Evolutionary conservation across 1,140 invertebrate species (phyloP).

Genomic region (Drosophila persimilis): DNA sequence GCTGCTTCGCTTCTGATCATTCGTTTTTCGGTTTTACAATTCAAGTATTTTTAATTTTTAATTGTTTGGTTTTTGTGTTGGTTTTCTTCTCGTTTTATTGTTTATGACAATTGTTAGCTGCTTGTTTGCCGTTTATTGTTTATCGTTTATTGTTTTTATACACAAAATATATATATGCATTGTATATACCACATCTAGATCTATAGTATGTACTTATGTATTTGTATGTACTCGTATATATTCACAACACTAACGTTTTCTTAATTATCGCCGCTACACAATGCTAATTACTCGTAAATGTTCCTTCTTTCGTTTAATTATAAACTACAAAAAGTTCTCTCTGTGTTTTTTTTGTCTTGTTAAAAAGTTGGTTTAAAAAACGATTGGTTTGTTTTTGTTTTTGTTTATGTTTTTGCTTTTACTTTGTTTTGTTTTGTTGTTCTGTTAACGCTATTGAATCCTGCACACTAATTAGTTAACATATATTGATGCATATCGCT

Average conservation of each 20-base stretch:
- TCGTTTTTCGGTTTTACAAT: slow-evolving; percentile 8
- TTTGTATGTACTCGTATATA: slow-evolving; percentile 59
- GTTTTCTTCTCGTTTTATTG: slow-evolving; percentile 18
- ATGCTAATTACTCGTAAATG: slow-evolving; percentile 39
- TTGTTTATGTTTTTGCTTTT: slow-evolving; percentile 43
- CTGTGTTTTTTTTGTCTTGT: slow-evolving; percentile 15
- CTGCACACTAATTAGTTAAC: slow-evolving; percentile 70
- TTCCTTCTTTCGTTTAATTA: not conserved
- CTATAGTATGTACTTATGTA: slow-evolving; percentile 32
- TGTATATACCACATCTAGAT: slow-evolving; percentile 34
- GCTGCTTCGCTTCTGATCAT: slow-evolving; percentile 12
- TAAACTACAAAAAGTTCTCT: slow-evolving; percentile 44
- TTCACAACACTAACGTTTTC: slow-evolving; percentile 79
- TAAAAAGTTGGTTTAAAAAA: slow-evolving; percentile 49
- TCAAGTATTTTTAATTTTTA: slow-evolving; percentile 3
- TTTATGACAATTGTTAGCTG: slow-evolving; percentile 45
- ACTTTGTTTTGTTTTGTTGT: slow-evolving; percentile 35
- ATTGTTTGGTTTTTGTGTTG: slow-evolving; percentile 13
- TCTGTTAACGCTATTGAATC: slow-evolving; percentile 25
- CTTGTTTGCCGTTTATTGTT: slow-evolving; percentile 45
- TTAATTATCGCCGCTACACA: slow-evolving; percentile 46
- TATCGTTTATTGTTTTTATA: slow-evolving; percentile 58
- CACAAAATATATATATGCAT: slow-evolving; percentile 39
- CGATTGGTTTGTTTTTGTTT: slow-evolving; percentile 23
- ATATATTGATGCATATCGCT: slow-evolving; percentile 46